Evolutionary conservation across 2,113 vertebrate genomes (phyloP).

Genomic region (Martes martes): DNA sequence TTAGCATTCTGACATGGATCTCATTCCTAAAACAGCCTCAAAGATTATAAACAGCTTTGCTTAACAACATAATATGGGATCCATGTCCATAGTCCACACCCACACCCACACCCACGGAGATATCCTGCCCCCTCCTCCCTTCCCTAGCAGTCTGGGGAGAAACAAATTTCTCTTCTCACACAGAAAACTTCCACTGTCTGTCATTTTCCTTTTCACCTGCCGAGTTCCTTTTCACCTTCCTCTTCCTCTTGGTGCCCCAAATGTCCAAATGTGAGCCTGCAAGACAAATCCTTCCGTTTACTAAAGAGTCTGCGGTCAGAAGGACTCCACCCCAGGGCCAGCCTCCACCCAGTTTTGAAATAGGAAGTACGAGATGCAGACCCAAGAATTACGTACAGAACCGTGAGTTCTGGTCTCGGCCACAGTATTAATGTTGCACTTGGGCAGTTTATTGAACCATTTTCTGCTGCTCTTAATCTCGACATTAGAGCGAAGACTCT

Average conservation of each 20-base stretch:
- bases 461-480: neutral
- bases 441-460: neutral
- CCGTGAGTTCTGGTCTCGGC: neutral
- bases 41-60: constrained; percentile 65
- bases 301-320: neutral
- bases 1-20: constrained; percentile 44
- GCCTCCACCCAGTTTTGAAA: neutral
- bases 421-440: neutral
- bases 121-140: neutral
- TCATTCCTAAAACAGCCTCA: constrained; percentile 40
- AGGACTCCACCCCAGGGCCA: neutral
- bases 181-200: neutral
- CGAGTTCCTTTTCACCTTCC: neutral
- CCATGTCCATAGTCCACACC: constrained; percentile 34
- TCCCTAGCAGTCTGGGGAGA: neutral
- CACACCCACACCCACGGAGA: constrained; percentile 32
- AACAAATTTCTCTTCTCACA: constrained; percentile 25
- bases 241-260: neutral
- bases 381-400: neutral
- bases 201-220: constrained; percentile 11
- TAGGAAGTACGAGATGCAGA: neutral
- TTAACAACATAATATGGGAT: constrained; percentile 46
- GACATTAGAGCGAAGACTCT: neutral
- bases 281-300: neutral
- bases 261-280: neutral